Conservation (phyloP, 2,797 vertebrate species). For the Alectoris magna region DNA sequence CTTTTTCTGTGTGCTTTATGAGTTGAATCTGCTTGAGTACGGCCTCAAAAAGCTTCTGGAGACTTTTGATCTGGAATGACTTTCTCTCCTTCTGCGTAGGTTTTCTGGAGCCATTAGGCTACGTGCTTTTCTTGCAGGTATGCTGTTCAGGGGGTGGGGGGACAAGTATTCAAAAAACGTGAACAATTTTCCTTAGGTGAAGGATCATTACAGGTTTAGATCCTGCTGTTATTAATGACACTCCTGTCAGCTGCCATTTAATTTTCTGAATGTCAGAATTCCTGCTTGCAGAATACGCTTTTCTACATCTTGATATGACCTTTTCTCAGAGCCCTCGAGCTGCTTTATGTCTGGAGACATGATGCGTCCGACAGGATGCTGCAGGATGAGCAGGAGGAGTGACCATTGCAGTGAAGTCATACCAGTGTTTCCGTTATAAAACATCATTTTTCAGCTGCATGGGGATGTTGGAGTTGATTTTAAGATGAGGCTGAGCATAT, state of each 20-base stretch:
- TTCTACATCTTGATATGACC: background rate
- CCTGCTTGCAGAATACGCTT: background rate
- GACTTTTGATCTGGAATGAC: background rate
- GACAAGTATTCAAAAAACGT: constrained; percentile 54
- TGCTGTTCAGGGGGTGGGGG: constrained; percentile 24
- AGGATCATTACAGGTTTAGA: constrained; percentile 28
- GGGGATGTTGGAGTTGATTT: background rate
- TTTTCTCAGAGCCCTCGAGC: background rate
- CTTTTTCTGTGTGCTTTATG: background rate
- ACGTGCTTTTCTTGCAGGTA: constrained; percentile 45
- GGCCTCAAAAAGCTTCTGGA: background rate
- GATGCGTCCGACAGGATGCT: background rate
- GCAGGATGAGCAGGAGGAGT: background rate
- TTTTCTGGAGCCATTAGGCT: constrained; percentile 22
- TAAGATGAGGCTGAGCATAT: background rate
- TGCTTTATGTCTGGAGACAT: background rate
- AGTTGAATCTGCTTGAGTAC: background rate
- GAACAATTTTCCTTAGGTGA: constrained; percentile 62
- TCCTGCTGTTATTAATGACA: background rate
- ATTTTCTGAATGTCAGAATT: constrained; percentile 2
- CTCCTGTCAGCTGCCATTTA: background rate
- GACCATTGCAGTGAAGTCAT: too few relatives aligned
- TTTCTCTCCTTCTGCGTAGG: background rate
- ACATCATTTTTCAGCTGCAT: background rate
- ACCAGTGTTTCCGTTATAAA: background rate